Conservation (phyloP, 2,888 invertebrate species). For the Zhengitettix transpicula region DNA sequence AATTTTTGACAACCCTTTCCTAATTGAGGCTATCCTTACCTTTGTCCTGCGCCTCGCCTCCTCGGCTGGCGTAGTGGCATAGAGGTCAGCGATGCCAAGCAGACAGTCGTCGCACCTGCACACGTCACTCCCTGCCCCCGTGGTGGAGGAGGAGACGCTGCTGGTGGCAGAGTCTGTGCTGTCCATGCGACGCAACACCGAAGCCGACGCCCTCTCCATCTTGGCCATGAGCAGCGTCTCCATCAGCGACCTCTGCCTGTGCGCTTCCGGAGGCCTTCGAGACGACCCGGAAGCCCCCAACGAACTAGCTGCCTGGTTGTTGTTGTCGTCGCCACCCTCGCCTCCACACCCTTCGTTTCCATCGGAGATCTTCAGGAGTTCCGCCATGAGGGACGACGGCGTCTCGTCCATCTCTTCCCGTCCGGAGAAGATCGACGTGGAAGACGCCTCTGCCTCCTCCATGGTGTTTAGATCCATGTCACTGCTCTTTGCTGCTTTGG, state of each 20-base stretch:
- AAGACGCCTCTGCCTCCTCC: no score
- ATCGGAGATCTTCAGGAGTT: no score
- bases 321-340: no score
- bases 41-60: slow-evolving; percentile 18
- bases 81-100: slow-evolving; percentile 63
- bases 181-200: slow-evolving; percentile 47
- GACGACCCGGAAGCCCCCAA: not conserved
- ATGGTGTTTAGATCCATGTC: no score
- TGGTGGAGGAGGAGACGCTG: slow-evolving; percentile 40
- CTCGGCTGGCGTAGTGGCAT: slow-evolving; percentile 22
- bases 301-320: no score
- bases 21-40: no score
- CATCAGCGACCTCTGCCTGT: slow-evolving; percentile 61
- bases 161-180: slow-evolving; percentile 39
- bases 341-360: no score
- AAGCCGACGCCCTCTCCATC: slow-evolving; percentile 40
- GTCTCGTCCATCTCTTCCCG: no score
- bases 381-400: no score
- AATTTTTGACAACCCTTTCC: no score
- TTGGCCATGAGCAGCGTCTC: slow-evolving; percentile 64
- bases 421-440: no score
- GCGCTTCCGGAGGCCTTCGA: slow-evolving; percentile 13
- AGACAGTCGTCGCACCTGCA: slow-evolving; percentile 73
- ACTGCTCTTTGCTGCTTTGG: no score
- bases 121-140: slow-evolving; percentile 41